phyloP scores from a whole-genome alignment of 2,888 invertebrate genomes.

The Andrena bicolor region DNA sequence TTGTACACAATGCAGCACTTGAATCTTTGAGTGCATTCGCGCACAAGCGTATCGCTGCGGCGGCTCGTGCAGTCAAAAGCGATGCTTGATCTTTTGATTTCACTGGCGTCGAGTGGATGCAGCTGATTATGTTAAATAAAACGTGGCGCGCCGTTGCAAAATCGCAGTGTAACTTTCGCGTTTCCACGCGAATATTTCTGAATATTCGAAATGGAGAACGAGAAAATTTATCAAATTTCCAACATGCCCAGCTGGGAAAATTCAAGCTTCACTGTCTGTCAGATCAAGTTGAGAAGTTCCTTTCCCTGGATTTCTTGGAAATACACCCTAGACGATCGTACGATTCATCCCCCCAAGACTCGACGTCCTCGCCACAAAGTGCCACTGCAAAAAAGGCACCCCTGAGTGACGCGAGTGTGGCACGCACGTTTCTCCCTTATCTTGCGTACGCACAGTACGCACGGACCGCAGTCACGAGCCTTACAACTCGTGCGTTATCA shows the following conservation, averaged over 20 bases:
- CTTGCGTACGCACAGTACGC: constrained; percentile 67
- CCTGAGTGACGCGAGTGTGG: constrained; percentile 75
- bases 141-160: background rate
- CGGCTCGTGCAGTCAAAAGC: constrained; percentile 47
- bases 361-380: constrained; percentile 46
- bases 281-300: no score
- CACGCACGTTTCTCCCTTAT: constrained; percentile 77
- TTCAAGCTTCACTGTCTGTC: no score
- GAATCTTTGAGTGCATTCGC: constrained; percentile 58
- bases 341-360: constrained; percentile 47
- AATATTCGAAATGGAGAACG: no score
- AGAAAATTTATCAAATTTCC: no score
- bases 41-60: constrained; percentile 44
- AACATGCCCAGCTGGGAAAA: no score
- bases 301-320: background rate
- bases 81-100: constrained; percentile 63
- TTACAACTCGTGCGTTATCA: constrained; percentile 71
- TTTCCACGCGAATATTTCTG: no score
- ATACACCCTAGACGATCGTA: background rate
- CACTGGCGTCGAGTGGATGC: constrained; percentile 41
- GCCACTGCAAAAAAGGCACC: constrained; percentile 56
- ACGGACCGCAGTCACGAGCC: constrained; percentile 56
- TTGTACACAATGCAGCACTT: constrained; percentile 62
- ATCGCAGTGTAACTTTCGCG: background rate
- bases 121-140: constrained; percentile 46